Percentiles rank a stretch among this genome's conserved stretches.
Evolutionary conservation across 2,888 invertebrate species (phyloP).

Genomic region (Aleiodes testaceus): DNA sequence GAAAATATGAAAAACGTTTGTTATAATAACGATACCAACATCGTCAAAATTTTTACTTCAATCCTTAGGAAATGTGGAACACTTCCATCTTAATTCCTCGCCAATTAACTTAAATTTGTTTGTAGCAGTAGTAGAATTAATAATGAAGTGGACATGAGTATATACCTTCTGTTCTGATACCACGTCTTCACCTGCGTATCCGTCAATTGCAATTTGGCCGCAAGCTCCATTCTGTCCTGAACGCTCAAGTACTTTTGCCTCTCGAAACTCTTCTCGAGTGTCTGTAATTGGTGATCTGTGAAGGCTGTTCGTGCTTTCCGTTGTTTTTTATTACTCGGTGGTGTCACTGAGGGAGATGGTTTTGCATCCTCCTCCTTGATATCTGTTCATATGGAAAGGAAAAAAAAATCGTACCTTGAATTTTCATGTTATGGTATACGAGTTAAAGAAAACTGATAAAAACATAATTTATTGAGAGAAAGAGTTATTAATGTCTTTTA

Average conservation of each 20-base stretch:
- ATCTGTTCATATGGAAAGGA: constrained; percentile 75
- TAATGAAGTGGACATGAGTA: not conserved
- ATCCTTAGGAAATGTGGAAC: no score
- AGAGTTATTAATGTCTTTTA: no score
- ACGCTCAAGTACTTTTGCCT: constrained; percentile 97
- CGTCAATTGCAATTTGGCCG: constrained; percentile 94
- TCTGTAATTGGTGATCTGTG: constrained; percentile 97
- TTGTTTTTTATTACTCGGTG: constrained; percentile 89
- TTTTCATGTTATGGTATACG: no score
- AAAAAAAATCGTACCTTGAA: constrained; percentile 16
- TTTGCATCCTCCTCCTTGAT: constrained; percentile 89
- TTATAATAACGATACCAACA: no score
- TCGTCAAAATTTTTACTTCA: no score
- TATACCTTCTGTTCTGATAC: constrained; percentile 97
- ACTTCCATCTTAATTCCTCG: no score
- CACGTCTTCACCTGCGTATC: constrained; percentile 99
- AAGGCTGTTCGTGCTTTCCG: constrained; percentile 98
- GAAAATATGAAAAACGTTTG: no score
- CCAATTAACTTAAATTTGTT: no score
- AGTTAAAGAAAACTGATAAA: no score
- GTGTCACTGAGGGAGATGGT: constrained; percentile 77
- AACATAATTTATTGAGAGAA: no score
- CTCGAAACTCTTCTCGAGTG: constrained; percentile 97
- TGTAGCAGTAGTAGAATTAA: not conserved
- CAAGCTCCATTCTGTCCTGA: constrained; percentile 98